A percentile compares a stretch with the other conserved stretches of the same genome.
These are phyloP conservation scores for Amphiura filiformis DNA, from an alignment of 35 echinoderm and acorn worm species.

Conservation along the genomic window DNA sequence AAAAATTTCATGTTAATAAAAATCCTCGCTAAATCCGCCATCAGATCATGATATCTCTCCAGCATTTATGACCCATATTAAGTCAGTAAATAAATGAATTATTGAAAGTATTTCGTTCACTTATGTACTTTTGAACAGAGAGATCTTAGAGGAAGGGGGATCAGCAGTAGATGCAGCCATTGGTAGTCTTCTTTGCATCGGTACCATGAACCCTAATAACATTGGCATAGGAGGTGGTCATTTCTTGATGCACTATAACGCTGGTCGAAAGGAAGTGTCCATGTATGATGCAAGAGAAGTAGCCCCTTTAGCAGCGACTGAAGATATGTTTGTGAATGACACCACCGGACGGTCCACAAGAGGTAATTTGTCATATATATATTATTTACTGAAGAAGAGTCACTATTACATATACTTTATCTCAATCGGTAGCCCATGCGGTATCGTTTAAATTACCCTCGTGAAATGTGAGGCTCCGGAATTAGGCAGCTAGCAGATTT, in stretches of 20 bases:
- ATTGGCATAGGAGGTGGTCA: conserved; percentile 59
- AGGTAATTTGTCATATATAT: conserved; percentile 2
- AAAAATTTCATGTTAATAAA: too few relatives aligned
- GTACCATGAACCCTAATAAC: conserved; percentile 50
- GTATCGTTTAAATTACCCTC: too few relatives aligned
- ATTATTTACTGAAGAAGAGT: not conserved
- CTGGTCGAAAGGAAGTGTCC: not conserved
- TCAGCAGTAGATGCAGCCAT: conserved; percentile 66
- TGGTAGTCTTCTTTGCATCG: conserved; percentile 52
- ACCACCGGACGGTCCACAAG: not conserved
- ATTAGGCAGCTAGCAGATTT: too few relatives aligned
- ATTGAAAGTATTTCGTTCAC: too few relatives aligned
- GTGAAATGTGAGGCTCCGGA: too few relatives aligned
- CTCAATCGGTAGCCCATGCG: not conserved
- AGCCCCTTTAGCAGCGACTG: conserved; percentile 44
- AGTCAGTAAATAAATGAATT: too few relatives aligned
- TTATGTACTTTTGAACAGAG: too few relatives aligned
- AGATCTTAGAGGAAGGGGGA: conserved; percentile 48
- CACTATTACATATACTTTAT: not conserved
- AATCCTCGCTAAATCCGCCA: too few relatives aligned
- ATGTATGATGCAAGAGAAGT: conserved; percentile 58
- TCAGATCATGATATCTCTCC: too few relatives aligned
- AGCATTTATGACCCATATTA: too few relatives aligned
- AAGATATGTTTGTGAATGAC: conserved; percentile 58
- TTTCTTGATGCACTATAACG: conserved; percentile 54